A percentile compares a stretch with the other conserved stretches of the same genome.
Evolutionary conservation across 2,888 invertebrate species (phyloP).

Genomic region (Mantis religiosa): DNA sequence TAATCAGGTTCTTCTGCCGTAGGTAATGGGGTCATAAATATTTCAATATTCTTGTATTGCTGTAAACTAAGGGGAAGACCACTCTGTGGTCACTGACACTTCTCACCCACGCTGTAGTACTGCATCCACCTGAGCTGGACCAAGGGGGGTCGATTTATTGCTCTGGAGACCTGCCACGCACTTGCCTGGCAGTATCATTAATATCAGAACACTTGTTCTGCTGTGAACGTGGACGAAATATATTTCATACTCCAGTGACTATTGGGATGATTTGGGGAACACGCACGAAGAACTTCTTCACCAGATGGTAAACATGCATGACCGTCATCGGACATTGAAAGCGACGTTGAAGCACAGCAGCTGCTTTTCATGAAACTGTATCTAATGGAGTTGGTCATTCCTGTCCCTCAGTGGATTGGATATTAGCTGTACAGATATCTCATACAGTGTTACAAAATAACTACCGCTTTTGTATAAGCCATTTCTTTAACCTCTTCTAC

Average conservation of each 20-base stretch:
- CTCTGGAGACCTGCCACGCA: background rate
- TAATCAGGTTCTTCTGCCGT: background rate
- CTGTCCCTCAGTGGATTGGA: background rate
- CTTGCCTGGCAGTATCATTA: background rate
- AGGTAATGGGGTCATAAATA: background rate
- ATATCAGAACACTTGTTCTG: background rate
- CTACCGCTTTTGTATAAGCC: no score
- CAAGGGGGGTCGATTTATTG: background rate
- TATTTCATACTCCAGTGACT: background rate
- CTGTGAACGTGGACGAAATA: background rate
- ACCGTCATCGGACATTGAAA: background rate
- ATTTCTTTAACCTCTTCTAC: no score
- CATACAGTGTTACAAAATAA: no score
- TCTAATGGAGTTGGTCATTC: background rate
- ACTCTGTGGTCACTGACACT: background rate
- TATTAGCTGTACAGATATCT: no score
- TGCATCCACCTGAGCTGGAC: background rate
- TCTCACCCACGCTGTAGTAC: background rate
- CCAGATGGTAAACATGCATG: background rate
- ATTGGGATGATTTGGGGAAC: background rate
- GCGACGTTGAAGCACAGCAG: background rate
- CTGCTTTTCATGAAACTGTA: background rate
- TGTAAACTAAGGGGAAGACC: background rate
- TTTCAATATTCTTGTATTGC: background rate
- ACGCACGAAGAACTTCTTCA: background rate